Percentiles rank a stretch among this genome's conserved stretches.
These are phyloP conservation scores for Papilio xuthus DNA, from an alignment of 1,140 invertebrate genomes.

Conservation along the genomic window DNA sequence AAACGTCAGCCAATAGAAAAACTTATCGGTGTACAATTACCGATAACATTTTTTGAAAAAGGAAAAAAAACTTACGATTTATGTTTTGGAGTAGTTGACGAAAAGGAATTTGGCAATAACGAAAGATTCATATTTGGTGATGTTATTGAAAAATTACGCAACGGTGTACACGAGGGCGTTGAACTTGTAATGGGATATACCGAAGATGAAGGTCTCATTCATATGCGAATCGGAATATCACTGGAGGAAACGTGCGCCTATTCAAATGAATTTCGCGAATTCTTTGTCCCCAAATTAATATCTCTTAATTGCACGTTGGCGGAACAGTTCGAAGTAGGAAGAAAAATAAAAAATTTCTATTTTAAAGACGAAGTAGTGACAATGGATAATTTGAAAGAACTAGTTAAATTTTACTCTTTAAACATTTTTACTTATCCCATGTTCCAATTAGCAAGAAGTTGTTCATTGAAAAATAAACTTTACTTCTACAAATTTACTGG, in stretches of 20 bases:
- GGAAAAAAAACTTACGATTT: slow-evolving; percentile 11
- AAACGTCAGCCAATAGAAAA: slow-evolving; percentile 46
- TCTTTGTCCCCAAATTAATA: slow-evolving; percentile 40
- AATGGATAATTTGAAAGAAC: slow-evolving; percentile 41
- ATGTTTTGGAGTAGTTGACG: slow-evolving; percentile 45
- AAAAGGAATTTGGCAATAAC: slow-evolving; percentile 51
- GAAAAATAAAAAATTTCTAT: slow-evolving; percentile 46
- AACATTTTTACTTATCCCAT: slow-evolving; percentile 41
- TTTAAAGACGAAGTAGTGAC: slow-evolving; percentile 40
- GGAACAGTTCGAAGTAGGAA: slow-evolving; percentile 46
- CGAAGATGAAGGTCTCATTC: slow-evolving; percentile 47
- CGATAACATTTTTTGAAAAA: slow-evolving; percentile 44
- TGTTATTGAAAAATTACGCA: slow-evolving; percentile 41
- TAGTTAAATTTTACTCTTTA: slow-evolving; percentile 41
- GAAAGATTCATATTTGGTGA: slow-evolving; percentile 55
- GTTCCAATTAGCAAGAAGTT: slow-evolving; percentile 44
- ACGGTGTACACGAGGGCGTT: slow-evolving; percentile 50
- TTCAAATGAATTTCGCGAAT: slow-evolving; percentile 46
- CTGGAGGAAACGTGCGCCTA: slow-evolving; percentile 32
- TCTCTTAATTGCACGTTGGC: slow-evolving; percentile 32
- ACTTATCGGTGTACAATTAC: slow-evolving; percentile 39
- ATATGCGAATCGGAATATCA: slow-evolving; percentile 15
- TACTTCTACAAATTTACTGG: slow-evolving; percentile 54
- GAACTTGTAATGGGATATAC: slow-evolving; percentile 52
- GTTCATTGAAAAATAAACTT: slow-evolving; percentile 44